phyloP scores from a whole-genome alignment of 1,140 invertebrate genomes.

The Dinoponera quadriceps region DNA sequence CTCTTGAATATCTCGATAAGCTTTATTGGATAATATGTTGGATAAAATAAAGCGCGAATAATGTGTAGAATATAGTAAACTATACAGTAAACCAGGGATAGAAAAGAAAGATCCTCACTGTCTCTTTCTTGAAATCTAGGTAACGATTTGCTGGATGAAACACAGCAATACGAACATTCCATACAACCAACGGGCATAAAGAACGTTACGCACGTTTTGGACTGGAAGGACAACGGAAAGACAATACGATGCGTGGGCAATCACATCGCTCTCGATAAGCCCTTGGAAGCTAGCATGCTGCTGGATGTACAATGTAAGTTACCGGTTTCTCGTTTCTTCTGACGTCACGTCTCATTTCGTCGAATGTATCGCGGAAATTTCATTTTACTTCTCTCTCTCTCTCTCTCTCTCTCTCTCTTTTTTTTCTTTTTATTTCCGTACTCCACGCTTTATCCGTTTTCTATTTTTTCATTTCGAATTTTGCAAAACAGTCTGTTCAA shows the following conservation, averaged over 20 bases:
- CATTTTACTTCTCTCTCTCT: constrained; percentile 13
- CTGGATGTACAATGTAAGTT: constrained; percentile 89
- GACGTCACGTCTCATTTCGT: too few relatives aligned
- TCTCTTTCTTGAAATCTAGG: constrained; percentile 79
- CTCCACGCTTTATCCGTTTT: neutral
- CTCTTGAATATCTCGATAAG: neutral
- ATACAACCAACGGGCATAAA: constrained; percentile 85
- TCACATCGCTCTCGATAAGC: constrained; percentile 87
- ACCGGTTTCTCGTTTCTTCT: neutral
- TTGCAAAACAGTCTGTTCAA: neutral
- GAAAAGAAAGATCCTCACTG: neutral
- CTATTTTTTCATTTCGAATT: neutral
- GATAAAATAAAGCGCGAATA: neutral
- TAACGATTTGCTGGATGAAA: constrained; percentile 86
- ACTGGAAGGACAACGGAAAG: constrained; percentile 89
- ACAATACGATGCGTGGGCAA: constrained; percentile 88
- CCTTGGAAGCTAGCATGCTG: constrained; percentile 84
- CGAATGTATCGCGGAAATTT: neutral
- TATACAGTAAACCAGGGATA: neutral
- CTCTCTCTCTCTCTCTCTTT: too few relatives aligned
- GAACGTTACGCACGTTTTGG: constrained; percentile 88
- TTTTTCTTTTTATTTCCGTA: neutral
- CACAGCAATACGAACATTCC: constrained; percentile 64
- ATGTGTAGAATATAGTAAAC: neutral
- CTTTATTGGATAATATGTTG: neutral